These are phyloP conservation scores for Lysandra bellargus DNA, from an alignment of 2,888 invertebrate species.

Conservation along the genomic window DNA sequence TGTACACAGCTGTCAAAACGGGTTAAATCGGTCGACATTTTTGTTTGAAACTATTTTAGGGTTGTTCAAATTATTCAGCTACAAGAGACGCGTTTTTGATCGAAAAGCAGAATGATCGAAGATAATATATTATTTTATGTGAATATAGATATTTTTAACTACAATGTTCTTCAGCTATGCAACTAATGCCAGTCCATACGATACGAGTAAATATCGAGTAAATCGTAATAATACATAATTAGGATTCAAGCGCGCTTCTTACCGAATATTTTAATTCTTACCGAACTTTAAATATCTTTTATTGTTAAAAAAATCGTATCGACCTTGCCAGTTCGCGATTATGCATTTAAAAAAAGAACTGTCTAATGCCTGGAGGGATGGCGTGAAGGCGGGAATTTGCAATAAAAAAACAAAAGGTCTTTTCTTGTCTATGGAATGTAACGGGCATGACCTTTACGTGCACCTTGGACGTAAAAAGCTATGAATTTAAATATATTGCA, in stretches of 20 bases:
- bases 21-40: slow-evolving; percentile 16
- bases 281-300: too few relatives aligned
- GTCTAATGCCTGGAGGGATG: not conserved
- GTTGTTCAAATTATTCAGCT: not conserved
- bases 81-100: not conserved
- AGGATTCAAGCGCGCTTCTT: too few relatives aligned
- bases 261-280: too few relatives aligned
- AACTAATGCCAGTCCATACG: too few relatives aligned
- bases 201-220: too few relatives aligned
- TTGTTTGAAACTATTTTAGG: slow-evolving; percentile 5
- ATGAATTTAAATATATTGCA: slow-evolving; percentile 13
- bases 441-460: slow-evolving; percentile 57
- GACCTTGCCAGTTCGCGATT: not conserved
- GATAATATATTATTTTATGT: not conserved
- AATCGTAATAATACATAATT: too few relatives aligned
- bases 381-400: not conserved
- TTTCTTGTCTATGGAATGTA: slow-evolving; percentile 51
- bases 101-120: not conserved
- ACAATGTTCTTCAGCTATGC: too few relatives aligned
- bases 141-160: too few relatives aligned
- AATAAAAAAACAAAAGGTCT: slow-evolving; percentile 42
- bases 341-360: not conserved
- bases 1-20: slow-evolving; percentile 27
- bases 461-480: slow-evolving; percentile 42
- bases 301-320: not conserved